Evolutionary conservation across 2,797 vertebrate genomes (phyloP).

Genomic region (Tangara arthus): DNA sequence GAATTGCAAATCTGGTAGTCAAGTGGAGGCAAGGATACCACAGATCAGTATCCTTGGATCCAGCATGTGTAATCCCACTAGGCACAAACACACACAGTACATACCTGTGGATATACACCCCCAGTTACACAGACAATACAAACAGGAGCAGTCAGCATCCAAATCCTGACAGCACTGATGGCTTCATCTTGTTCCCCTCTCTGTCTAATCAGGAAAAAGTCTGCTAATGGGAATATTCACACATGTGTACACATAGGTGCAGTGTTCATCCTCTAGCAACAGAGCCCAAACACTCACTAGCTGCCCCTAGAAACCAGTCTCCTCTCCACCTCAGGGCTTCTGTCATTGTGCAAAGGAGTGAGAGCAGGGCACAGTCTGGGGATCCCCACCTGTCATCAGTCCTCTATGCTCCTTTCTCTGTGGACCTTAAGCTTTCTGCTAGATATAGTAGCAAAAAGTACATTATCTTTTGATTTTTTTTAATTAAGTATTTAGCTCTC

Average conservation of each 20-base stretch:
- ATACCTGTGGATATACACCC: rapidly evolving
- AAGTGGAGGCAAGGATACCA: not conserved
- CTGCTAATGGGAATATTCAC: not conserved
- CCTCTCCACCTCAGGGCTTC: not conserved
- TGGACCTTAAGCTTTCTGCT: not conserved
- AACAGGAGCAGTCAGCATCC: not conserved
- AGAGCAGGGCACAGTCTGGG: not conserved
- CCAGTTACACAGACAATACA: not conserved
- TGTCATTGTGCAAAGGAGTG: not conserved
- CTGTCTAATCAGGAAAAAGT: not conserved
- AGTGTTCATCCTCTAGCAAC: not conserved
- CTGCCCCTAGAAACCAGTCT: not conserved
- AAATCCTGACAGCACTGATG: rapidly evolving
- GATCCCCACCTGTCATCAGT: rapidly evolving
- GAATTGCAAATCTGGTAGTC: not conserved
- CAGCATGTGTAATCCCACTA: not conserved
- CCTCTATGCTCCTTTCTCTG: not conserved
- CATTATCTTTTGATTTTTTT: not conserved
- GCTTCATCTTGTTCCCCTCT: not conserved
- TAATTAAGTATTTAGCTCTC: not conserved
- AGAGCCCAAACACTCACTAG: not conserved
- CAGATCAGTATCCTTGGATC: rapidly evolving
- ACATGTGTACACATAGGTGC: rapidly evolving
- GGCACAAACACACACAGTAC: not conserved
- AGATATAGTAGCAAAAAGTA: not conserved